A percentile compares a stretch with the other conserved stretches of the same genome.
Evolutionary conservation across 1,140 invertebrate species (phyloP).

Genomic region (Eriosoma lanigerum): DNA sequence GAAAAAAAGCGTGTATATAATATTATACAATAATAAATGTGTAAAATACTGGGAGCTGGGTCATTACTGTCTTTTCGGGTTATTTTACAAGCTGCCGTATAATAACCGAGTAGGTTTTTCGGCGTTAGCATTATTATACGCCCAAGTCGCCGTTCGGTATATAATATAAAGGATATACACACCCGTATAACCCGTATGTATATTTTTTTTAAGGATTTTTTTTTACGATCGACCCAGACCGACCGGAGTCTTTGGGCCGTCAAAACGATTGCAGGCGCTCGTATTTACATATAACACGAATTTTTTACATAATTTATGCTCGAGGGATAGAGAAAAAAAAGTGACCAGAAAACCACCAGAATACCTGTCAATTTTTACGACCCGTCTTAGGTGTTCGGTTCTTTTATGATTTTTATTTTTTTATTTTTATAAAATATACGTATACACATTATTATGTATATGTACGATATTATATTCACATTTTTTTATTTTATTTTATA

Average conservation of each 20-base stretch:
- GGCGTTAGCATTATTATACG: conserved; percentile 33
- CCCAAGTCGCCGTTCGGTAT: conserved; percentile 14
- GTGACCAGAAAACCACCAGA: conserved; percentile 50
- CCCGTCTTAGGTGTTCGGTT: conserved; percentile 50
- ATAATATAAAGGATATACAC: conserved; percentile 24
- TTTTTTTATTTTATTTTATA: conserved; percentile 39
- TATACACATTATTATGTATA: neutral
- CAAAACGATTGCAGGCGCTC: conserved; percentile 39
- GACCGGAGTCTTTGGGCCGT: conserved; percentile 37
- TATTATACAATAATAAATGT: conserved; percentile 19
- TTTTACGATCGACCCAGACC: conserved; percentile 48
- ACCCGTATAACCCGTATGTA: neutral
- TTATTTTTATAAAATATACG: conserved; percentile 25
- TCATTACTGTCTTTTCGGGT: conserved; percentile 51
- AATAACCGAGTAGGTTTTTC: conserved; percentile 46
- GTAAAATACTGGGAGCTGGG: conserved; percentile 49
- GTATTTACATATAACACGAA: conserved; percentile 49
- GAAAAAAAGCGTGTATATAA: neutral
- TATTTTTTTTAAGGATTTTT: conserved; percentile 35
- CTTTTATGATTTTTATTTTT: conserved; percentile 41
- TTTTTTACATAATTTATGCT: conserved; percentile 51
- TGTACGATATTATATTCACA: conserved; percentile 24
- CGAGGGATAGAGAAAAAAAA: conserved; percentile 39
- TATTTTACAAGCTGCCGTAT: conserved; percentile 51
- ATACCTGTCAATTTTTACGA: conserved; percentile 52